Percentiles rank a stretch among this genome's conserved stretches.
These are phyloP conservation scores for Mionectes olivaceus DNA, from an alignment of 2,797 vertebrate species.

Conservation along the genomic window DNA sequence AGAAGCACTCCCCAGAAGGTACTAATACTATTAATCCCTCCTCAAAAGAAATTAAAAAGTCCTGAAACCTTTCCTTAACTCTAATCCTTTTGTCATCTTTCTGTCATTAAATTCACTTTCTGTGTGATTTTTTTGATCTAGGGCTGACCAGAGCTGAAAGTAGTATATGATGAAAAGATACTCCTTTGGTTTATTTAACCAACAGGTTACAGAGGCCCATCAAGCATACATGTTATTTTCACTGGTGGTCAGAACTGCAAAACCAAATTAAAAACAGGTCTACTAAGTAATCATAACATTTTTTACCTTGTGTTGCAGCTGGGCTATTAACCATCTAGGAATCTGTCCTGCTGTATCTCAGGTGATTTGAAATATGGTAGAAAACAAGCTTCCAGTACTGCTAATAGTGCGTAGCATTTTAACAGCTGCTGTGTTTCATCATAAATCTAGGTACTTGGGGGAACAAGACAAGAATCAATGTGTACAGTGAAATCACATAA, in stretches of 20 bases:
- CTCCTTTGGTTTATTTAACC: neutral
- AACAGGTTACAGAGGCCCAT: neutral
- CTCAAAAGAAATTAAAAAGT: constrained; percentile 28
- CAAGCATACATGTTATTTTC: neutral
- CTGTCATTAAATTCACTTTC: neutral
- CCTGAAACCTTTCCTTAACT: neutral
- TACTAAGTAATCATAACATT: neutral
- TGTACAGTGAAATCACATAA: neutral
- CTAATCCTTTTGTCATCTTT: constrained; percentile 25
- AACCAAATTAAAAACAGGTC: neutral
- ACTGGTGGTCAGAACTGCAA: neutral
- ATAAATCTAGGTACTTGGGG: neutral
- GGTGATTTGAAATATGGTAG: constrained; percentile 11
- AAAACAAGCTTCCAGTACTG: constrained; percentile 5
- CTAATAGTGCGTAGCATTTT: neutral
- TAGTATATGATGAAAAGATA: neutral
- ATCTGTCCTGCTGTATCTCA: neutral
- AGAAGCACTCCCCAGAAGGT: neutral
- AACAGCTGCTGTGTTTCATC: constrained; percentile 11
- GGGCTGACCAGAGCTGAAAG: neutral
- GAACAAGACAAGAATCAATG: neutral
- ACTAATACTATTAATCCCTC: neutral
- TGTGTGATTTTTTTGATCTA: neutral
- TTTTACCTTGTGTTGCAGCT: neutral
- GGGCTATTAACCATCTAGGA: neutral